A percentile compares a stretch with the other conserved stretches of the same genome.
These are phyloP conservation scores for Drosophila pseudotalamancana DNA, from an alignment of 2,888 invertebrate genomes.

Conservation along the genomic window DNA sequence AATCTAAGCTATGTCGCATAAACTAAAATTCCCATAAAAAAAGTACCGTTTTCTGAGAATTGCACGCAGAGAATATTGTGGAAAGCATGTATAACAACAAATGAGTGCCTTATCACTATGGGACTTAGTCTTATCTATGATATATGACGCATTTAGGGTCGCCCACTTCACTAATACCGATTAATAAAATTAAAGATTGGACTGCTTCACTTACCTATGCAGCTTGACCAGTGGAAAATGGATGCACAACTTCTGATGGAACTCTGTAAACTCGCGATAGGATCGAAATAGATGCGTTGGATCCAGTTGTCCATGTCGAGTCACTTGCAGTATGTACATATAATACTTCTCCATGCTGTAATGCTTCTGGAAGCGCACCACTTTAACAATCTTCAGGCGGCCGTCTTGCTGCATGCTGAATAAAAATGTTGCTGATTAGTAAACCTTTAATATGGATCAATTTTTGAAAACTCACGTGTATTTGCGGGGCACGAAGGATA, in stretches of 20 bases:
- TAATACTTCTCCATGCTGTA: slow-evolving; percentile 99
- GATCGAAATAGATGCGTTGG: slow-evolving; percentile 95
- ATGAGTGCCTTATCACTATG: neutral
- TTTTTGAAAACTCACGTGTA: slow-evolving; percentile 90
- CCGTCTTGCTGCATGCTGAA: slow-evolving; percentile 95
- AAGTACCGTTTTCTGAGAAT: neutral
- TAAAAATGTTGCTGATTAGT: neutral
- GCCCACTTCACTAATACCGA: too few species aligned
- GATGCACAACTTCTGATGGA: slow-evolving; percentile 96
- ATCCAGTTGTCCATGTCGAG: slow-evolving; percentile 93
- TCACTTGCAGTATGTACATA: slow-evolving; percentile 94
- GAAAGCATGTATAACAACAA: too few species aligned
- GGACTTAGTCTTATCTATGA: neutral
- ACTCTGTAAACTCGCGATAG: slow-evolving; percentile 98
- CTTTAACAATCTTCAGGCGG: slow-evolving; percentile 92
- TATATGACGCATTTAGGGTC: too few species aligned
- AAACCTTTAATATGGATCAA: neutral
- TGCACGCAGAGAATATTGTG: too few species aligned
- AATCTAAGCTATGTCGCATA: too few species aligned
- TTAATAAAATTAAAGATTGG: neutral
- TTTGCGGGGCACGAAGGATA: slow-evolving; percentile 97
- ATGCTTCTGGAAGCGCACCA: slow-evolving; percentile 96
- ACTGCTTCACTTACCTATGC: slow-evolving; percentile 88
- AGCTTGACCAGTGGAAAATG: slow-evolving; percentile 96
- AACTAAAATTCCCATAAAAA: neutral